Conservation (phyloP, 2,888 invertebrate species). For the Rugalucina vietnamica region DNA sequence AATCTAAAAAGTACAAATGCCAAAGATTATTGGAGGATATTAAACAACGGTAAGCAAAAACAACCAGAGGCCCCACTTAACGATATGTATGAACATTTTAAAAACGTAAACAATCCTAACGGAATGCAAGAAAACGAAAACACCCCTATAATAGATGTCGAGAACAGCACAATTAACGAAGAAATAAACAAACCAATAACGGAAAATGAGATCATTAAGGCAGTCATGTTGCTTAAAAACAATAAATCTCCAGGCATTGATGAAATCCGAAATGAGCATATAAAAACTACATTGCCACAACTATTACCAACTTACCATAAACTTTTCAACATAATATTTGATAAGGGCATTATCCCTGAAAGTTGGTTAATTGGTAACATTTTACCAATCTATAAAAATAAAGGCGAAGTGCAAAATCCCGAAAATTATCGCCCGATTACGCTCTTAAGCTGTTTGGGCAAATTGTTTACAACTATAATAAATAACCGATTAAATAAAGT, state of each 20-base stretch:
- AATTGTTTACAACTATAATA: no score
- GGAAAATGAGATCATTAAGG: background rate
- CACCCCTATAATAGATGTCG: background rate
- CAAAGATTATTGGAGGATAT: background rate
- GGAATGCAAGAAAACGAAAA: background rate
- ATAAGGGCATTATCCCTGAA: no score
- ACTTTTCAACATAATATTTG: no score
- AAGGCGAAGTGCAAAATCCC: no score
- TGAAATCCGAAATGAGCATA: conserved; percentile 9
- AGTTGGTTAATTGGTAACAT: no score
- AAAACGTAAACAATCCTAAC: background rate
- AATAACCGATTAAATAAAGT: no score
- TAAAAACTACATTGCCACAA: conserved; percentile 12
- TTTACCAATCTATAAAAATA: no score
- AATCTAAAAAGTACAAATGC: background rate
- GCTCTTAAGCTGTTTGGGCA: no score
- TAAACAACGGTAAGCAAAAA: background rate
- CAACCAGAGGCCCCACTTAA: background rate
- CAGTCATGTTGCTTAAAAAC: background rate
- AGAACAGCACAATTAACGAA: background rate
- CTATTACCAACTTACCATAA: no score
- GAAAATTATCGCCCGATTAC: no score
- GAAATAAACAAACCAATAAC: background rate
- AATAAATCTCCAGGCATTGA: background rate
- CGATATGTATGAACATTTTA: background rate